These are phyloP conservation scores for Oryzias celebensis DNA, from an alignment of 2,113 vertebrate species.

Conservation along the genomic window DNA sequence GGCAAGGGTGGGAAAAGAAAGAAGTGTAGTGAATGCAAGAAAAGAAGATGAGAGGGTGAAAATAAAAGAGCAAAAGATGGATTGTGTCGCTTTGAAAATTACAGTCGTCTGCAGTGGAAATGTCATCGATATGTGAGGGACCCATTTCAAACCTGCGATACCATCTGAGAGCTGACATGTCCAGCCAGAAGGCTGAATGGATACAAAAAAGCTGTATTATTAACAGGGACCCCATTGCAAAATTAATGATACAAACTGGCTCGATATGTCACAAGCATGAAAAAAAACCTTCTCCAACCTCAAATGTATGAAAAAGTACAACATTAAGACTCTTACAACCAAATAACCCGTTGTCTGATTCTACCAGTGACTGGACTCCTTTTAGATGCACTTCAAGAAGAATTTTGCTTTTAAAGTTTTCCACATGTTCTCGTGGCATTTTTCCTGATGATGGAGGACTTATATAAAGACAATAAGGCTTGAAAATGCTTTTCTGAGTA, in stretches of 20 bases:
- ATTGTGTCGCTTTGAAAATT: constrained; percentile 56
- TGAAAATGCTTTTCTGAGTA: no score
- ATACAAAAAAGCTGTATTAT: constrained; percentile 58
- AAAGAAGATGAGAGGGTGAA: constrained; percentile 30
- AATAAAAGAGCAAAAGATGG: constrained; percentile 41
- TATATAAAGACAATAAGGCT: no score
- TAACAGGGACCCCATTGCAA: constrained; percentile 51
- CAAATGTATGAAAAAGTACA: constrained; percentile 13
- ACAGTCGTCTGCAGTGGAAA: constrained; percentile 59
- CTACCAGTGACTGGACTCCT: no score
- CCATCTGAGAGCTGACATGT: constrained; percentile 59
- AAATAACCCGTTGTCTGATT: no score
- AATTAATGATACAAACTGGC: constrained; percentile 58
- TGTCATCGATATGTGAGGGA: constrained; percentile 63
- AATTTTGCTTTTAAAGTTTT: no score
- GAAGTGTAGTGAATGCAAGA: constrained; percentile 16
- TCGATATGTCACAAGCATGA: constrained; percentile 40
- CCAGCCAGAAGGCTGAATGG: constrained; percentile 49
- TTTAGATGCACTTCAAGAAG: no score
- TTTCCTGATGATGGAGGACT: no score
- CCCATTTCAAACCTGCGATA: constrained; percentile 48
- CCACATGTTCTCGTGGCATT: no score
- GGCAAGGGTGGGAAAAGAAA: constrained; percentile 44
- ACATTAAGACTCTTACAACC: not conserved
- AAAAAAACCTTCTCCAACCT: constrained; percentile 36